Percentiles rank a stretch among this genome's conserved stretches.
phyloP scores from a whole-genome alignment of 2,888 invertebrate genomes.

The Gari tellinella region DNA sequence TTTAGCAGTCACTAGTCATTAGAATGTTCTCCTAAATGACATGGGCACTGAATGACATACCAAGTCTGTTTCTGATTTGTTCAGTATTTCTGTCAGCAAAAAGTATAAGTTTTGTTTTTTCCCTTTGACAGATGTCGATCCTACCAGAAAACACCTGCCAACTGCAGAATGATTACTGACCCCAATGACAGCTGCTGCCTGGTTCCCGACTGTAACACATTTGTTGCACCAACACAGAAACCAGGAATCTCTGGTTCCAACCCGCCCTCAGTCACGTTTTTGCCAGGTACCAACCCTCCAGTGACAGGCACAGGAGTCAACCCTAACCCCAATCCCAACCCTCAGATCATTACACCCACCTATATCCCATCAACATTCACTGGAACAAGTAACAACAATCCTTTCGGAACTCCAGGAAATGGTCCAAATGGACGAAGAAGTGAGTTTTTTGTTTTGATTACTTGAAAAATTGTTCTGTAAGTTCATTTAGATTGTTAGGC shows the following conservation, averaged over 20 bases:
- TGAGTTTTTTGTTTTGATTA: too few species aligned
- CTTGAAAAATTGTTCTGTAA: too few species aligned
- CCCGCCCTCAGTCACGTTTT: slow-evolving; percentile 24
- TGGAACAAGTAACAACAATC: slow-evolving; percentile 58
- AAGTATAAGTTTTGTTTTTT: too few species aligned
- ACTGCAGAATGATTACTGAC: slow-evolving; percentile 67
- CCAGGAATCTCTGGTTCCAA: slow-evolving; percentile 38
- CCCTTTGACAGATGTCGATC: slow-evolving; percentile 65
- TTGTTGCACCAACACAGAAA: slow-evolving; percentile 40
- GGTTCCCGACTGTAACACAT: slow-evolving; percentile 68
- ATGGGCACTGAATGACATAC: too few species aligned
- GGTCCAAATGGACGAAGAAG: slow-evolving; percentile 40
- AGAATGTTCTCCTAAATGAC: too few species aligned
- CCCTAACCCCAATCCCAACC: slow-evolving; percentile 31
- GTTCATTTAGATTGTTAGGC: too few species aligned
- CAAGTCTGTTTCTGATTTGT: too few species aligned
- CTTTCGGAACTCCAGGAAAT: slow-evolving; percentile 20
- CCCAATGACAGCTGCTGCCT: slow-evolving; percentile 73
- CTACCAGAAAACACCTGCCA: slow-evolving; percentile 62
- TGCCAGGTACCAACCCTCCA: slow-evolving; percentile 42
- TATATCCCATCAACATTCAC: slow-evolving; percentile 61
- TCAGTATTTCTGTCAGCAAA: too few species aligned
- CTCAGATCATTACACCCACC: slow-evolving; percentile 51
- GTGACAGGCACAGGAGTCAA: slow-evolving; percentile 38
- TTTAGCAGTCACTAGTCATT: too few species aligned